Base-by-base conservation (phyloP, 2,113 vertebrate species). In the Albula glossodonta region DNA sequence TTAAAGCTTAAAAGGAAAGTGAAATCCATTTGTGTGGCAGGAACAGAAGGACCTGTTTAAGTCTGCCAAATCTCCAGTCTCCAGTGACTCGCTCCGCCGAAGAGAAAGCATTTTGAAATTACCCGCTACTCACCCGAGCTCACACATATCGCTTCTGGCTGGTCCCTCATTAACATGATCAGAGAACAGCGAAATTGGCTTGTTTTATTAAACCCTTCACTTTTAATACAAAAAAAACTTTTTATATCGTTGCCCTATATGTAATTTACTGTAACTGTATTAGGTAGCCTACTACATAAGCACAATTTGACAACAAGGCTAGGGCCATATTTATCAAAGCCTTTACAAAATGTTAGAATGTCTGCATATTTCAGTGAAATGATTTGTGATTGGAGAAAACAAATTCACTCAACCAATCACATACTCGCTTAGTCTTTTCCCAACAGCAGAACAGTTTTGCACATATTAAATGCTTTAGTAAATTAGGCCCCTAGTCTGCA, bases 1-100 rank as follows among this genome's bases (percentile, higher is more conserved):
- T 88, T 88, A 87, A 87, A 86, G 85, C 88, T 87, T 89, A 87
- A 87, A 87, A 31, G 74, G 81, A 86, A 81, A 87, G 51, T 84
- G 83, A 85, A 85, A 89, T 87, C 85, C 86, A 87, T 83, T 87
- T 85, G 88, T 85, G 83, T 84, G 88, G 87, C 48, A 84, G 66
- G 82, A 87, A 87, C 82, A 51, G 85, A 86, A 83, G 70, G 74
- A 81, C 85, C 85, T 78, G 85, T 86, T 86, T 77, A 81, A 83
- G 48, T 78, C 87, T 84, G 86, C 80, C 80, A 80, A 48, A 74
- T n/a, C 22, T 66, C 9, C 66, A 50, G 51, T 66, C 84, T 52
- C 77, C 15, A 66, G 86, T 31, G 78, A 8, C 13, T 8, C 4
- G 15, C 13, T 15, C 4, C 25, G 11, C 48, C 52, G 49, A n/a